Conservation (phyloP, 2,113 vertebrate species). For the Pollachius pollachius region DNA sequence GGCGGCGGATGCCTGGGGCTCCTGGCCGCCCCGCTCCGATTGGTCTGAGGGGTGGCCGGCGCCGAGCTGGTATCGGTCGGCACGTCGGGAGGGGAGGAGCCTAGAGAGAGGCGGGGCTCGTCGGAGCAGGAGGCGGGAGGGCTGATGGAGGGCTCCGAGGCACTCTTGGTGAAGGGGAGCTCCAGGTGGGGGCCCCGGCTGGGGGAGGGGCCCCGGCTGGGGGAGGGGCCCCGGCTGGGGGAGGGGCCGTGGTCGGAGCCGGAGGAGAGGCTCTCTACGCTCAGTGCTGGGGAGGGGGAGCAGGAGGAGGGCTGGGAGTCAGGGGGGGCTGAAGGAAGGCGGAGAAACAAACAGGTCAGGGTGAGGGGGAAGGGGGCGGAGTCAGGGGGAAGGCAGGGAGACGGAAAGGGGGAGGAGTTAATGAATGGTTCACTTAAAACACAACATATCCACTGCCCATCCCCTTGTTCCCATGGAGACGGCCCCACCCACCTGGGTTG, state of each 20-base stretch:
- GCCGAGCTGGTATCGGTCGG: conserved; percentile 68
- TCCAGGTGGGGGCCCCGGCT: conserved; percentile 65
- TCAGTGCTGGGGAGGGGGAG: conserved; percentile 89
- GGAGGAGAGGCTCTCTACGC: conserved; percentile 87
- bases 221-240: conserved; percentile 85
- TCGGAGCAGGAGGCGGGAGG: conserved; percentile 34
- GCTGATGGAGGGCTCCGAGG: conserved; percentile 87
- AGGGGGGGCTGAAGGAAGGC: conserved; percentile 52
- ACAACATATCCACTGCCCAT: background rate
- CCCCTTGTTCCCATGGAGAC: background rate
- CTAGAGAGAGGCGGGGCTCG: conserved; percentile 40
- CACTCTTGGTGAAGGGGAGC: conserved; percentile 70
- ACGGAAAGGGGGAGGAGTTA: background rate
- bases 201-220: conserved; percentile 75
- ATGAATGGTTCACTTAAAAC: background rate
- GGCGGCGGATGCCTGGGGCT: conserved; percentile 49
- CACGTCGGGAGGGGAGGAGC: conserved; percentile 30
- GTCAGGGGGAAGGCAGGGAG: conserved; percentile 21
- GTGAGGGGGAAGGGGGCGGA: conserved; percentile 6
- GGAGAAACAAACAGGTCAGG: conserved; percentile 9
- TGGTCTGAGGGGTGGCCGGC: conserved; percentile 73
- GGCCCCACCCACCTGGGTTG: conserved; percentile 42
- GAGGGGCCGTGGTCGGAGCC: conserved; percentile 80
- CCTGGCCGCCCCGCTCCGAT: conserved; percentile 53
- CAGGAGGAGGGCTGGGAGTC: conserved; percentile 86